Evolutionary conservation across 2,797 vertebrate genomes (phyloP), one percentile per base, ranked within the genome.

Genomic region (Xyrichtys novacula): DNA sequence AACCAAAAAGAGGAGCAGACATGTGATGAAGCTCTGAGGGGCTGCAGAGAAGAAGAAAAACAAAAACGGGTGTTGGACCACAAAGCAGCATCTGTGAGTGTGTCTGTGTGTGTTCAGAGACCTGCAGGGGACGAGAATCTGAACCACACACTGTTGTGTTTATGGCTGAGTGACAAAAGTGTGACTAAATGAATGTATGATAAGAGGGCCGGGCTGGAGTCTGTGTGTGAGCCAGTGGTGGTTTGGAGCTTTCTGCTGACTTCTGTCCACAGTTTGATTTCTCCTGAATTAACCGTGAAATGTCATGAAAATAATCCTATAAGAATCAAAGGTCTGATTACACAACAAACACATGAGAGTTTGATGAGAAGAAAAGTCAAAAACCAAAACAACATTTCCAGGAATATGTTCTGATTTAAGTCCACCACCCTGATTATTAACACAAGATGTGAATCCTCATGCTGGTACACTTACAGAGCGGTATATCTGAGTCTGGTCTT

Each of bases 81-180:
- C 79, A 86, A 82, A 78, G 67, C 39, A 69, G 65, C 76, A 71
- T 75, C 81, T 83, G 76, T 83, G 71, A n/a, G 39, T 40, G 17
- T 40, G 39, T 40, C 17, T 22, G 42, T 44, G 72, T 63, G 58
- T 52, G 75, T 62, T 71, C 54, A 47, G 26, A 57, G 78, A 70
- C 64, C 72, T 72, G 59, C 55, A 15, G 76, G 75, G 68, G 74
- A 80, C 75, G 66, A 16, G 43, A 65, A 74, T 9, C 38, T 15
- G 40, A 72, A 52, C 39, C 65, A 71, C 74, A 69, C 56, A 66
- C 73, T 72, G 62, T 71, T 78, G 61, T 31, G 67, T 63, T 32
- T 65, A 32, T 77, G 78, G 76, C 74, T 2, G 16, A 8, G 59
- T 70, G 84, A 80, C 81, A 84, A 73, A 58, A 64, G 72, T 82